Evolutionary conservation across 1,140 invertebrate species (phyloP).

Genomic region (Brachionus asplanchnoidis): DNA sequence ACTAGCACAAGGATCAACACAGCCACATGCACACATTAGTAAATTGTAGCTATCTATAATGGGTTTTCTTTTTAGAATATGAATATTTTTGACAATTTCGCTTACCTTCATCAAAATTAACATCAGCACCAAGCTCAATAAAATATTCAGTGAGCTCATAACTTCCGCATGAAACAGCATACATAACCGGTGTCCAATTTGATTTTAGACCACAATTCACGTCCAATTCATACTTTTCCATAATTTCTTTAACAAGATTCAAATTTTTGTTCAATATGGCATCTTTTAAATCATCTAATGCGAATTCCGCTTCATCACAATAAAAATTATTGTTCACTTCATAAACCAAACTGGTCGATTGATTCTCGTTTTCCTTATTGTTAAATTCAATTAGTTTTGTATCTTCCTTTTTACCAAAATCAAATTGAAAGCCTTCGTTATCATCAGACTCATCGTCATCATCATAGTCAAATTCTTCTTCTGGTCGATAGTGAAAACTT

Average conservation of each 20-base stretch:
- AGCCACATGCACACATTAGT: conserved; percentile 30
- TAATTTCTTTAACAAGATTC: neutral
- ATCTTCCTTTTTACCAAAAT: neutral
- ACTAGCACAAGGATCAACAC: neutral
- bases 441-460: neutral
- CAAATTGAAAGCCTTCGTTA: conserved; percentile 10
- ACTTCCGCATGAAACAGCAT: conserved; percentile 7
- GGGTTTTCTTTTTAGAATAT: too few relatives aligned
- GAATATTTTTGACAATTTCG: neutral
- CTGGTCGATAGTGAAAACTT: neutral
- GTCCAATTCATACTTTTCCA: neutral
- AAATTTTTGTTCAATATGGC: conserved; percentile 13
- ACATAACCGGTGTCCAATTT: conserved; percentile 33
- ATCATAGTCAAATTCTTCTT: neutral
- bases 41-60: conserved; percentile 4
- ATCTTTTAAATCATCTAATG: conserved; percentile 14
- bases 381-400: neutral
- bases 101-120: conserved; percentile 31
- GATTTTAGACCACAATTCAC: neutral
- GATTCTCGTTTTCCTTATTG: neutral
- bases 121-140: conserved; percentile 24
- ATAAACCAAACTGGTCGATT: neutral
- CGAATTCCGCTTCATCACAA: conserved; percentile 15
- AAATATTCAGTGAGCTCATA: conserved; percentile 12
- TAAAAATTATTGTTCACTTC: conserved; percentile 37